Evolutionary conservation across 2,113 vertebrate species (phyloP), one percentile per base, ranked within the genome.

Genomic region (Oncorhynchus clarkii): DNA sequence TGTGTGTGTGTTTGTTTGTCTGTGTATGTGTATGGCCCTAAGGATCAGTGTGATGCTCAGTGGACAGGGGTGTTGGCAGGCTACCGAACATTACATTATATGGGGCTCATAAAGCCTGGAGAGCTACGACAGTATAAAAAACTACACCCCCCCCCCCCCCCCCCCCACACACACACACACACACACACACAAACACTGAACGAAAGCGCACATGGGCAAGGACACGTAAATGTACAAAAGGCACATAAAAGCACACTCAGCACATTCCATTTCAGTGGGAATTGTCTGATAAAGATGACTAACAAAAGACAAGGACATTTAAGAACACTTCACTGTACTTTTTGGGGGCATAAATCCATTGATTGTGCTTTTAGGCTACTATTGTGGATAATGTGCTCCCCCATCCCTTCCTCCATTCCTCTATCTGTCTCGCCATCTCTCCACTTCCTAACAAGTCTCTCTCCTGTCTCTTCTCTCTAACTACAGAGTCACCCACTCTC

Each of bases 311-410:
- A 59, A 74, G 24, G 74, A 65, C 64, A 13, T 78, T 84, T 74
- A 79, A 83, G 67, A 72, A 79, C 66, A 77, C 1, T 65, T 73
- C 29, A n/a, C 60, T 76, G 64, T 74, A 60, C 57, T n/a, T 60
- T 60, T 60, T 60, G 31, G 5, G 76, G 3, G 3, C 65, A 31
- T 64, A 75, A 67, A 85, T 82, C 81, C 86, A 39, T 9, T 39
- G 34, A 85, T 87, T 83, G 81, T 81, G 76, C 80, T 87, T 75
- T 86, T 16, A 51, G 49, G 49, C 14, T 84, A 80, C 86, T 72
- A 87, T 87, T 87, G 84, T 78, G 87, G 81, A 86, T 88, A 78
- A 87, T 86, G 86, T 82, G 75, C 74, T 57, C 12, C 3, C 1
- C 12, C 24, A 2, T 67, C 26, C 24, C 65, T 14, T 7, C 24